Conservation (phyloP, 2,888 invertebrate species). For the Octodonta nipae region DNA sequence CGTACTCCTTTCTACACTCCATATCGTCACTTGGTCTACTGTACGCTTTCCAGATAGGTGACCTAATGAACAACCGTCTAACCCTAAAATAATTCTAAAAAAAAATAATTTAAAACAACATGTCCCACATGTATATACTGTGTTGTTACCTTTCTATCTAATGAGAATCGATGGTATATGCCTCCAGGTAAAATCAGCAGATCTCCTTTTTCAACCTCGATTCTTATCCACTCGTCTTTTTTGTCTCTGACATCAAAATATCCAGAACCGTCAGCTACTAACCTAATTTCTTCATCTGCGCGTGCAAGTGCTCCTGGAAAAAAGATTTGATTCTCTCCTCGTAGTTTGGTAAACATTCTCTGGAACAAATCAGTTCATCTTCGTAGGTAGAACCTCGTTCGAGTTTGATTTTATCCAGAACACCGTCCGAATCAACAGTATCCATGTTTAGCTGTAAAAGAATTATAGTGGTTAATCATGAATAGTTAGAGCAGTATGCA, state of each 20-base stretch:
- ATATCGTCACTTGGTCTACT: slow-evolving; percentile 81
- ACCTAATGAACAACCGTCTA: slow-evolving; percentile 80
- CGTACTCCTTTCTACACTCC: slow-evolving; percentile 39
- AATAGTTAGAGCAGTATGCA: too few species aligned
- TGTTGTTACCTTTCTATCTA: slow-evolving; percentile 65
- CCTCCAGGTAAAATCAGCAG: slow-evolving; percentile 87
- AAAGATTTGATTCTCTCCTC: slow-evolving; percentile 79
- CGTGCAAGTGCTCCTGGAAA: slow-evolving; percentile 85
- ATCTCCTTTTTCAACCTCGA: slow-evolving; percentile 73
- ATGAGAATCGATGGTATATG: slow-evolving; percentile 90
- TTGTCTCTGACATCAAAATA: slow-evolving; percentile 89
- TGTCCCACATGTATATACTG: too few species aligned
- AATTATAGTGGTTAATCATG: too few species aligned
- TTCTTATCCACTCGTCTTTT: slow-evolving; percentile 82
- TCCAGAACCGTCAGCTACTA: slow-evolving; percentile 77
- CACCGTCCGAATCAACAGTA: slow-evolving; percentile 43
- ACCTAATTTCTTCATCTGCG: slow-evolving; percentile 92
- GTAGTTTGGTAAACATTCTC: slow-evolving; percentile 67
- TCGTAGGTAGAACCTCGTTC: slow-evolving; percentile 72
- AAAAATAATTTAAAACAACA: too few species aligned
- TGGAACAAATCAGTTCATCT: slow-evolving; percentile 71
- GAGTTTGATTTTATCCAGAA: slow-evolving; percentile 53
- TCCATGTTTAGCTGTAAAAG: slow-evolving; percentile 22
- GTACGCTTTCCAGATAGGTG: slow-evolving; percentile 85
- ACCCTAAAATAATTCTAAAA: slow-evolving; percentile 70